Base-by-base conservation (phyloP, 2,797 vertebrate genomes). In the Fundulus diaphanus region DNA sequence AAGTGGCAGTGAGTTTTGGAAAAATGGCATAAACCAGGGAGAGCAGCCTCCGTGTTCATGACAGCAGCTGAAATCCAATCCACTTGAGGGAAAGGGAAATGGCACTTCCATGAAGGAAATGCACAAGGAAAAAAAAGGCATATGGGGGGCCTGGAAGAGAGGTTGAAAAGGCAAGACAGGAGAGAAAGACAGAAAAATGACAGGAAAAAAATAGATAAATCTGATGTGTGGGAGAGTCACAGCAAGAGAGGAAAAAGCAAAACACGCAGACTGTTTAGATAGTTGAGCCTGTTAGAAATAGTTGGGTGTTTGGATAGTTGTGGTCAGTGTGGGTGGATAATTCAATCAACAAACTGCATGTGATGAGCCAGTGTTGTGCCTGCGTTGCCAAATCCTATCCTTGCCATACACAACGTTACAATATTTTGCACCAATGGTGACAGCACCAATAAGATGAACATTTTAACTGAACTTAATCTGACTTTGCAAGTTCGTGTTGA, bases 1-100 rank as follows among this genome's bases (percentile, higher is more conserved):
- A 86, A 81, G 86, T 88, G 86, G 87, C 91, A 89, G 82, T 88
- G 90, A 90, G 84, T 84, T 91, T 85, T 81, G 82, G 85, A 87
- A 89, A 83, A 80, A 90, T 86, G 90, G 88, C 87, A 91, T 88
- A 82, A 88, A 87, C 83, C 82, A 84, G 84, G 81, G 66, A 86
- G 87, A 81, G 82, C 79, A 81, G 85, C 81, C 78, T 87, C 85
- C 72, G 9, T 76, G 82, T 76, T 86, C n/a, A 37, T 91, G 90
- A 91, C 89, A 86, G 86, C 82, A 80, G 79, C 84, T 83, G 81
- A 87, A 90, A 88, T 90, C 84, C 82, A 44, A 79, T 88, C 82
- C 77, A 77, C 80, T 61, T 79, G 73, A 86, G 86, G 81, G 83
- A 82, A 87, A 85, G 76, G 79, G 76, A 88, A 78, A 80, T 70